Evolutionary conservation across 2,888 invertebrate species (phyloP).

Genomic region (Tridacna gigas): DNA sequence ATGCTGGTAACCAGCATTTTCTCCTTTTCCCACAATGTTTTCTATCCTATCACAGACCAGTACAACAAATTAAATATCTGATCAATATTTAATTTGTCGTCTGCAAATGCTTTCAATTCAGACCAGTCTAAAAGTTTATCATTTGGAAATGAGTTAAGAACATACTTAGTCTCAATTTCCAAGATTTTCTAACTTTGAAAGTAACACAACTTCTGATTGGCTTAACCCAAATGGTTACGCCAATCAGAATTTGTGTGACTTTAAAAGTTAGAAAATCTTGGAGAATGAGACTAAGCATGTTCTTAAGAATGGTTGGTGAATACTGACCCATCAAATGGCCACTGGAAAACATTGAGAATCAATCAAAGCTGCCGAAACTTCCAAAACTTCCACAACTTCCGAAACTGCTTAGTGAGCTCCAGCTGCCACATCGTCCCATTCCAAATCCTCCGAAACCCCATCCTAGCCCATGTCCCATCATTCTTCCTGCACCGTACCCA

Average conservation of each 20-base stretch:
- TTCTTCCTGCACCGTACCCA: slow-evolving; percentile 78
- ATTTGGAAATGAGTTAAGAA: too few relatives aligned
- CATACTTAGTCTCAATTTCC: background rate
- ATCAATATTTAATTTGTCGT: too few relatives aligned
- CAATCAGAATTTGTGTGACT: too few relatives aligned
- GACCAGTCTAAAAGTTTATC: too few relatives aligned
- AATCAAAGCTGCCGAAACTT: slow-evolving; percentile 70
- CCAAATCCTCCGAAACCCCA: slow-evolving; percentile 71
- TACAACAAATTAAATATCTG: too few relatives aligned
- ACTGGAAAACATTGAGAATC: background rate
- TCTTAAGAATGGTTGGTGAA: too few relatives aligned
- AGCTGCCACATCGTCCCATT: slow-evolving; percentile 78
- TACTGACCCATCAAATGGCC: background rate
- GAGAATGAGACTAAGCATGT: too few relatives aligned
- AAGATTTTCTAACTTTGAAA: too few relatives aligned
- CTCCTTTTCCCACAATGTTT: background rate
- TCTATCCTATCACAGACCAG: background rate
- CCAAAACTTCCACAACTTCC: slow-evolving; percentile 80
- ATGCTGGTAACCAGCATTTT: background rate
- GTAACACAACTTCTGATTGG: too few relatives aligned
- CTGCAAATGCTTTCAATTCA: too few relatives aligned
- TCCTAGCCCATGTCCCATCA: slow-evolving; percentile 71
- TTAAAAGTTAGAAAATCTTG: too few relatives aligned
- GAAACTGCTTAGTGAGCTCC: slow-evolving; percentile 80
- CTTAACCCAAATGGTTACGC: too few relatives aligned